These are phyloP conservation scores for Oreotrochilus melanogaster DNA, from an alignment of 2,113 vertebrate species.

Conservation along the genomic window DNA sequence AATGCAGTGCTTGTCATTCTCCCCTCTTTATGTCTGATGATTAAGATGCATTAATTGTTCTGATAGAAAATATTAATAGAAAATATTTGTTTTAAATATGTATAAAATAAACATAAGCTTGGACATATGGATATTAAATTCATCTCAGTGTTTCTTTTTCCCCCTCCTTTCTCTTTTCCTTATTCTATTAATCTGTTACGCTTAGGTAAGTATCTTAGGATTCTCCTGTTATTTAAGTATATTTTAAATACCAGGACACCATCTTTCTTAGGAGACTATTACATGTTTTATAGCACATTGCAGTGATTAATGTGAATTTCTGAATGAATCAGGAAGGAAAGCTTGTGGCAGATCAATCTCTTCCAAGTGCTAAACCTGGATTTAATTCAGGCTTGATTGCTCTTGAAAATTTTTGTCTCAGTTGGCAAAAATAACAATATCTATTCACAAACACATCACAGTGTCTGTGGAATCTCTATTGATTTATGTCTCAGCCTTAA, in stretches of 20 bases:
- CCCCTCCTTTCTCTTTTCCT: not conserved
- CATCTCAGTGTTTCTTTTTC: not conserved
- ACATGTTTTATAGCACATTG: not conserved
- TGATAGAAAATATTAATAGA: not conserved
- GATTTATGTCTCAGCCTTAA: not conserved
- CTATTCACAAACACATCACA: not conserved
- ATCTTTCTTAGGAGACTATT: not conserved
- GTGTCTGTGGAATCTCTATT: not conserved
- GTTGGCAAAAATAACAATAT: not conserved
- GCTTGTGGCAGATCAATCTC: not conserved
- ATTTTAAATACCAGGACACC: not conserved
- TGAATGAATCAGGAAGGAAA: not conserved
- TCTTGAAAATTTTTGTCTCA: not conserved
- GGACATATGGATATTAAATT: not conserved
- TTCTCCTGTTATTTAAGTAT: not conserved
- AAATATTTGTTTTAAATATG: not conserved
- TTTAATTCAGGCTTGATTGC: not conserved
- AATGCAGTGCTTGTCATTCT: not conserved
- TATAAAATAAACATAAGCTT: not conserved
- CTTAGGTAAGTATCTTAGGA: not conserved
- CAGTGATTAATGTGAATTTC: not conserved
- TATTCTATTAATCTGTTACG: not conserved
- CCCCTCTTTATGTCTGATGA: not conserved
- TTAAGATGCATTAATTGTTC: not conserved
- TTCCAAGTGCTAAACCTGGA: not conserved